A percentile compares a stretch with the other conserved stretches of the same genome.
phyloP scores from a whole-genome alignment of 35 echinoderm and acorn worm species.

The Apostichopus californicus region DNA sequence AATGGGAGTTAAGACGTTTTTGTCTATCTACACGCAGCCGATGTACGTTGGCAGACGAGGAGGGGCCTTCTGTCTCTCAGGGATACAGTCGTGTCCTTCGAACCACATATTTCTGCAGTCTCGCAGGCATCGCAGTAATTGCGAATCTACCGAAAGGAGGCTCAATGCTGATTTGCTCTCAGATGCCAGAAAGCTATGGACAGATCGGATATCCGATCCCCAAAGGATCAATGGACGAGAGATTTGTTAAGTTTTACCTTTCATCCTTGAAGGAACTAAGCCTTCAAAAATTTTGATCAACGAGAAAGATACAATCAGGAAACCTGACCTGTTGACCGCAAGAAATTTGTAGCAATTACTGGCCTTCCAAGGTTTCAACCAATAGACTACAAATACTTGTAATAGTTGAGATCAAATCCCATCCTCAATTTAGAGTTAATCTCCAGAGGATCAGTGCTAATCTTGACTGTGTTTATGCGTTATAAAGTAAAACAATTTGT shows the following conservation, averaged over 20 bases:
- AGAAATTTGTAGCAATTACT: slow-evolving; percentile 16
- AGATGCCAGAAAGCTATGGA: background rate
- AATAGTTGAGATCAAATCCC: background rate
- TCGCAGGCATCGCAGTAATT: no score
- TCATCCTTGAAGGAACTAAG: background rate
- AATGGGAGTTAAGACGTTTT: no score
- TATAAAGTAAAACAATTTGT: background rate
- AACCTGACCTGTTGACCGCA: background rate
- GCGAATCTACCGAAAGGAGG: no score
- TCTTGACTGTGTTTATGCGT: background rate
- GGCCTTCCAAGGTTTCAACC: slow-evolving; percentile 2
- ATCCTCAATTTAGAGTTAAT: background rate
- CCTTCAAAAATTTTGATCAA: background rate
- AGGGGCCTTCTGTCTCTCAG: no score
- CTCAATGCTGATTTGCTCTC: no score
- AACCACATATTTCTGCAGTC: no score
- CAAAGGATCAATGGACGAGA: background rate
- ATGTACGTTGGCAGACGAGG: no score
- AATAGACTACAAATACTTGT: background rate
- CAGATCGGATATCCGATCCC: background rate
- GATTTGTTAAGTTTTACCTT: background rate
- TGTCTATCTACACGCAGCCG: no score
- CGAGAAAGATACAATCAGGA: background rate
- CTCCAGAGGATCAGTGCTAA: background rate
- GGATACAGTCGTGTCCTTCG: no score